Base-by-base conservation (phyloP, 2,888 invertebrate species). In the Nasonovia ribisnigri region DNA sequence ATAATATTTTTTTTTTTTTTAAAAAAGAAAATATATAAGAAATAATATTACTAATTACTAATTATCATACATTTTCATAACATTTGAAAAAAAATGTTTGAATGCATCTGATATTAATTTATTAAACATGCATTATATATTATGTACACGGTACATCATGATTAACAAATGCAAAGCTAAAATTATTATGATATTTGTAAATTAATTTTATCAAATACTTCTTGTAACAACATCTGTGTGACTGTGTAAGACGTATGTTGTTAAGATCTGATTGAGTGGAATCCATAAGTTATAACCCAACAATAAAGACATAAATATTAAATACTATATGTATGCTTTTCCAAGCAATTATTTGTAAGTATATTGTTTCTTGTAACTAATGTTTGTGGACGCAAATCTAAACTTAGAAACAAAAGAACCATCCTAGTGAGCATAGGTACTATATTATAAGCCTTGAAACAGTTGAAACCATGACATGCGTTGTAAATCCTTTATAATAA, bases 331-430 rank as follows among this genome's bases (percentile, higher is more conserved):
- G 24, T 36, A 88, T 36, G 43, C 57, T 57, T 57, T 88, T 43
- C 11, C 42, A 42, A 88, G 57, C 11, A 88, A 88, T 16, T 24
- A 54, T 42, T 24, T 42, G 42, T 16, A 42, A 24, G n/a, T 29
- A 29, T 26, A 42, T 88, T 42, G 88, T 57, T 26, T 16, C 20
- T 26, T 89, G 60, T 67, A 46, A 77, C 48, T 77, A 10, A 48
- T 90, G 90, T 48, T 90, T 36, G 90, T 77, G 48, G 48, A 48
- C 36, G 67, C 48, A 77, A 90, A 36, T 90, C 36, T 77, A 90
- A 48, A 77, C 90, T 48, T 90, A 90, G 48, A 90, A 90, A 77
- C 43, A 6, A 3, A 36, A 2, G 77, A 77, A 90, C 67, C 48
- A n/a, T 48, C 67, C 26, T 77, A 43, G 51, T 87, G 36, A 51